Evolutionary conservation across 2,797 vertebrate species (phyloP), one percentile per base, ranked within the genome.

Genomic region (Tokudaia muenninki): DNA sequence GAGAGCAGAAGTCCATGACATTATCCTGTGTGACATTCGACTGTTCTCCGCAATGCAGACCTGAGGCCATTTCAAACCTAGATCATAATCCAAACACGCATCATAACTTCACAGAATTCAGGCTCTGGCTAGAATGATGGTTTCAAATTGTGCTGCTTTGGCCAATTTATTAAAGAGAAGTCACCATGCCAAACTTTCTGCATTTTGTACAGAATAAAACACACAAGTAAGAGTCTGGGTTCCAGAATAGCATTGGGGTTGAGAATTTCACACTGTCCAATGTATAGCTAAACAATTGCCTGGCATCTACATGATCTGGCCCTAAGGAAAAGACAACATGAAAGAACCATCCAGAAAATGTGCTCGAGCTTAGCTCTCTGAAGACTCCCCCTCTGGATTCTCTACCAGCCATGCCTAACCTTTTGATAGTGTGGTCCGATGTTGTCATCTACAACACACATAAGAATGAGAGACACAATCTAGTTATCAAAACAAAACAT

Each of bases 151-250:
- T 37, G 63, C 34, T 89, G 31, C 14, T 50, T 14, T 14, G 29
- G 13, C n/a, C n/a, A 16, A 87, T 34, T 63, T 80, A 24, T 84
- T 74, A 84, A 93, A 78, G 91, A 55, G 41, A 87, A 87, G 61
- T 24, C 44, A n/a, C 0, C 5, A 10, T 44, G 13, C 34, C 47
- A n/a, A 37, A 78, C n/a, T 9, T 83, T 90, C 17, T 79, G 44
- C 22, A 44, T 77, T 61, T 24, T 24, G n/a, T 59, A 81, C 52
- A 55, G 41, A 92, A 95, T 52, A 44, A 61, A 79, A 34, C 31
- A 57, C 2, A 13, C 21, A 41, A 31, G 59, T 21, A 67, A 13
- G 37, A 41, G 41, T 92, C 84, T n/a, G 77, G n/a, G 79, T 70
- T 52, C 41, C 22, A 72, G 12, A 81, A 63, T 29, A 81, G 29